These are phyloP conservation scores for Heteromurus nitidus DNA, from an alignment of 2,888 invertebrate genomes.

Conservation along the genomic window DNA sequence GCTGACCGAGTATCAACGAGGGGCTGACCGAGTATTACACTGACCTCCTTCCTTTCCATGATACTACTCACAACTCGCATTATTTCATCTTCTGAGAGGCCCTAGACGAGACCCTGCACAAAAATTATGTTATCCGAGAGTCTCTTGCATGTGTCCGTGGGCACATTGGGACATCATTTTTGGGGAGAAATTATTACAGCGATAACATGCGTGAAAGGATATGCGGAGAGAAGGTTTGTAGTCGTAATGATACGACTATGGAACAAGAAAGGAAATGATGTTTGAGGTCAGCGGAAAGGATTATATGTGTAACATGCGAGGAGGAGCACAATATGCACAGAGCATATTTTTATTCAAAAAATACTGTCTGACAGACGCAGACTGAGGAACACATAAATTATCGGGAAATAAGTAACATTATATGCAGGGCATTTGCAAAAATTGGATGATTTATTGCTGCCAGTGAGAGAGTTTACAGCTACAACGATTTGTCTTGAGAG, in stretches of 20 bases:
- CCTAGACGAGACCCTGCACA: too few species aligned
- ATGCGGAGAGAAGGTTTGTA: too few species aligned
- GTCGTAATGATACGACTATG: too few species aligned
- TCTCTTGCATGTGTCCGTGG: too few species aligned
- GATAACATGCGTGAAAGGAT: too few species aligned
- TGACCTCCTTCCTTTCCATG: background rate
- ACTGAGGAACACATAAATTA: constrained; percentile 62
- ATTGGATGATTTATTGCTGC: constrained; percentile 63
- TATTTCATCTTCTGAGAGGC: constrained; percentile 3
- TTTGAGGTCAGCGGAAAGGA: constrained; percentile 13
- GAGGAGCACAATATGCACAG: constrained; percentile 33
- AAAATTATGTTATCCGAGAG: too few species aligned
- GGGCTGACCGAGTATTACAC: constrained; percentile 9
- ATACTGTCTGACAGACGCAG: constrained; percentile 54
- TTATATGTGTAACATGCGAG: background rate
- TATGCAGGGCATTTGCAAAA: constrained; percentile 62
- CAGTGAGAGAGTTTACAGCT: constrained; percentile 56
- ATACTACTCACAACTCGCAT: background rate
- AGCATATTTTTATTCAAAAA: constrained; percentile 62
- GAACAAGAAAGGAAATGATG: background rate
- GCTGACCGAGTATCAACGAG: constrained; percentile 42
- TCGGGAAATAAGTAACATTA: constrained; percentile 56
- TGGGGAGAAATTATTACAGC: too few species aligned
- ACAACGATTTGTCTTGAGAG: constrained; percentile 54
- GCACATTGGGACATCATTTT: too few species aligned